phyloP scores from a whole-genome alignment of 2,888 invertebrate species.

The Ormyrus thymus region DNA sequence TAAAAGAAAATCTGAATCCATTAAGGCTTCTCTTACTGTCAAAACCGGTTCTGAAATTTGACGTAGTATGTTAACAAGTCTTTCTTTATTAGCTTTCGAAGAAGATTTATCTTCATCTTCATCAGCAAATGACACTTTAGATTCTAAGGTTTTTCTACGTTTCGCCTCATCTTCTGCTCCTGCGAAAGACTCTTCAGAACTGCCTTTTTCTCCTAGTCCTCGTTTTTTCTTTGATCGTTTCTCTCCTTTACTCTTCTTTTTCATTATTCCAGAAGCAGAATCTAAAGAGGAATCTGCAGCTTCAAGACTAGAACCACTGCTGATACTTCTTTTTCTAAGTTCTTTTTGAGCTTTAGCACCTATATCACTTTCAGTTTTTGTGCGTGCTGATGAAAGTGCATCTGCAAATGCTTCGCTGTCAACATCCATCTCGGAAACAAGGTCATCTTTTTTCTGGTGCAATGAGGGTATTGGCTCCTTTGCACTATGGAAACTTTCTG shows the following conservation, averaged over 20 bases:
- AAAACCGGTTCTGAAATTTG: constrained; percentile 64
- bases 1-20: constrained; percentile 61
- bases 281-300: constrained; percentile 74
- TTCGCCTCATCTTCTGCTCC: constrained; percentile 8
- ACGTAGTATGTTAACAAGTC: constrained; percentile 62
- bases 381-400: constrained; percentile 65
- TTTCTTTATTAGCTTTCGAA: constrained; percentile 63
- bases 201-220: constrained; percentile 61
- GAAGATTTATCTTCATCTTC: constrained; percentile 59
- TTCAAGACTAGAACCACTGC: constrained; percentile 69
- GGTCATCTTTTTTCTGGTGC: constrained; percentile 62
- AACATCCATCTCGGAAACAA: constrained; percentile 56
- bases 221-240: constrained; percentile 68
- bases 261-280: constrained; percentile 60
- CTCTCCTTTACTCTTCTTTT: constrained; percentile 64
- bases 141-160: constrained; percentile 51
- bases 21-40: constrained; percentile 63
- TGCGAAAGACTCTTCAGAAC: constrained; percentile 63
- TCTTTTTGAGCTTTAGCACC: constrained; percentile 55
- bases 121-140: constrained; percentile 45
- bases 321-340: constrained; percentile 60
- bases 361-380: constrained; percentile 48
- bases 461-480: constrained; percentile 62
- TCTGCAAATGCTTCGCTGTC: constrained; percentile 72
- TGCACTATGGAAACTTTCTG: constrained; percentile 72